These are phyloP conservation scores for Corythornis leucogaster DNA, from an alignment of 2,797 vertebrate species.

Conservation along the genomic window DNA sequence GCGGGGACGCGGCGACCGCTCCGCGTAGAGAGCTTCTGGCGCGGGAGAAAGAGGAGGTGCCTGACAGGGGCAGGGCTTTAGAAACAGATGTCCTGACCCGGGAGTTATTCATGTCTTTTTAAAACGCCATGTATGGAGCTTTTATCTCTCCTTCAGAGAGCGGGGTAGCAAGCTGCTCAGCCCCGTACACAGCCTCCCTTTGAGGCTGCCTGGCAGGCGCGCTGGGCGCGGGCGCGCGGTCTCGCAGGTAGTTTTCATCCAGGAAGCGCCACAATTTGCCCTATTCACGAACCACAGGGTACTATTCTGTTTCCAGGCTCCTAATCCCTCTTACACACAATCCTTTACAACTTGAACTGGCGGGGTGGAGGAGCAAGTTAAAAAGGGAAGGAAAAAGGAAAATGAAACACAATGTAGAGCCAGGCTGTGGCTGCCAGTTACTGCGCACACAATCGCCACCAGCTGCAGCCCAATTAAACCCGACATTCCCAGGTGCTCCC, in stretches of 20 bases:
- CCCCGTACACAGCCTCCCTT: background rate
- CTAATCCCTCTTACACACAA: conserved; percentile 74
- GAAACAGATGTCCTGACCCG: background rate
- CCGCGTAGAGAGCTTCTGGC: background rate
- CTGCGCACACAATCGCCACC: conserved; percentile 58
- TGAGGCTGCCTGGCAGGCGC: conserved; percentile 13
- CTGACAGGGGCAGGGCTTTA: background rate
- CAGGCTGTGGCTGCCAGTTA: conserved; percentile 56
- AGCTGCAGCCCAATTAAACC: conserved; percentile 81
- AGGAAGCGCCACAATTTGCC: conserved; percentile 53
- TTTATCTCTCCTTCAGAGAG: conserved; percentile 23
- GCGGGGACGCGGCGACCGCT: background rate
- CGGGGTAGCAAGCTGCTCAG: background rate
- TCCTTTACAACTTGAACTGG: conserved; percentile 66
- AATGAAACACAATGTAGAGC: conserved; percentile 63
- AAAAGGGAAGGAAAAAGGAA: conserved; percentile 69
- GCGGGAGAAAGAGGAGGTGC: background rate
- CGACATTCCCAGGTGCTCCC: conserved; percentile 80
- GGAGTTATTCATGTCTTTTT: conserved; percentile 7
- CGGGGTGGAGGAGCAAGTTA: conserved; percentile 60
- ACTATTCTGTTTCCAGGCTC: conserved; percentile 67
- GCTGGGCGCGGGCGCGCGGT: background rate
- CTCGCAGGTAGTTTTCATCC: conserved; percentile 70
- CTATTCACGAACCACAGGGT: conserved; percentile 71
- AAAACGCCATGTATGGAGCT: background rate